phyloP scores from a whole-genome alignment of 1,140 invertebrate species.

The Hyposmocoma kahamanoa region DNA sequence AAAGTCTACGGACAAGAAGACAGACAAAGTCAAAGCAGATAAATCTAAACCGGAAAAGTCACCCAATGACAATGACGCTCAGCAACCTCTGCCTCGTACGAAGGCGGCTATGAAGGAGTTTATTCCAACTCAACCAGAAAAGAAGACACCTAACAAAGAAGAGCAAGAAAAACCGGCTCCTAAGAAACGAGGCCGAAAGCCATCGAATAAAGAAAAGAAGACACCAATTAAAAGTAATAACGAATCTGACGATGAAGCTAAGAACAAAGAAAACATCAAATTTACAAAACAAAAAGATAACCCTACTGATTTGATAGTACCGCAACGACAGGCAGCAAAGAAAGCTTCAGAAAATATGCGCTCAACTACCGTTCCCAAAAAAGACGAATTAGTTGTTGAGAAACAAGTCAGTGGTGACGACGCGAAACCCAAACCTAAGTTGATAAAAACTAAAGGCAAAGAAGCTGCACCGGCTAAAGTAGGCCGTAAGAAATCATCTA shows the following conservation, averaged over 20 bases:
- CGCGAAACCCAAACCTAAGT: constrained; percentile 27
- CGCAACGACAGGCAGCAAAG: constrained; percentile 91
- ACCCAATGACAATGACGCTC: constrained; percentile 78
- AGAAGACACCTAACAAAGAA: constrained; percentile 37
- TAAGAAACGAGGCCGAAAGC: constrained; percentile 60
- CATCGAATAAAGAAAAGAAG: constrained; percentile 60
- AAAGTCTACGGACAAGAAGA: constrained; percentile 65
- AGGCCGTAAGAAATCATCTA: constrained; percentile 72
- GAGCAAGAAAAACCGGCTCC: constrained; percentile 62
- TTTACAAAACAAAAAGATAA: constrained; percentile 76
- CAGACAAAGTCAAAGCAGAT: constrained; percentile 45
- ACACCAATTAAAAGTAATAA: constrained; percentile 37
- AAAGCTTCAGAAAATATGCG: constrained; percentile 92
- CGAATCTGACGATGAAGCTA: constrained; percentile 62
- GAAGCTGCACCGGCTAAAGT: constrained; percentile 51
- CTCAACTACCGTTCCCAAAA: constrained; percentile 69
- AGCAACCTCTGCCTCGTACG: constrained; percentile 80
- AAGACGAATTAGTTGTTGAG: constrained; percentile 55
- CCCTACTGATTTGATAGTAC: constrained; percentile 89
- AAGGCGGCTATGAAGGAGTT: constrained; percentile 91
- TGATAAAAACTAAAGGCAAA: constrained; percentile 51
- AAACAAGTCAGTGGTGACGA: constrained; percentile 55
- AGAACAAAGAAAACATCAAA: constrained; percentile 76
- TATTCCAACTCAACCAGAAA: constrained; percentile 61
- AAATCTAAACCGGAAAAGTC: constrained; percentile 71